Base-by-base conservation (phyloP, 2,888 invertebrate genomes). In the Archips crataeganus region DNA sequence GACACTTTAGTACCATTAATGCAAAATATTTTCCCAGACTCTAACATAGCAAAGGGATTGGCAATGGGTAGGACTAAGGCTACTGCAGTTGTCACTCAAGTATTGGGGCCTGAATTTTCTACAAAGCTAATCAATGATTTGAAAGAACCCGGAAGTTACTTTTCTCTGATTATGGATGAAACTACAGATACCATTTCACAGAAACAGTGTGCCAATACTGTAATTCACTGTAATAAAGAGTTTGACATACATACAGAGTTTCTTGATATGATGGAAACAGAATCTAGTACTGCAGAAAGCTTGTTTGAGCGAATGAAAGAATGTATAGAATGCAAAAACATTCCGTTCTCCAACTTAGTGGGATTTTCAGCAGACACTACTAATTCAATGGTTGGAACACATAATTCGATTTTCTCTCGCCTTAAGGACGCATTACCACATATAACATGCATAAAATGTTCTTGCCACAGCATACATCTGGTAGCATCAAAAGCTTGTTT, bases 301-400 rank as follows among this genome's bases (percentile, higher is more conserved):
- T 36, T 68, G 11, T 68, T 68, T 60, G 47, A 3, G 13, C 6
- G 36, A 13, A n/a, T 69, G n/a, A 69, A 69, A 23, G 9, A 61
- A 49, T 23, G 49, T 34, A 15, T 59, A 13, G 70, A 64, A 57
- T 34, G 34, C n/a, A 70, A 64, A 13, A 57, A 64, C 4, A 70
- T 70, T 45, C 63, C 63, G 1, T 36, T 59, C 42, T 0, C 39
- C n/a, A 66, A 71, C 9, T 61, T 66, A 3, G 59, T 51, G 9
- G 66, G 66, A 71, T 64, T 64, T 47, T 64, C 64, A 23, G 39
- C 70, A 11, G 64, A 70, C 45, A 64, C 64, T 10, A 70, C 70
- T 13, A 70, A 64, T 57, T 45, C 70, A 9, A 64, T 62, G 61
- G 69, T 62, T 13, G 69, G 61, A 11, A 8, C n/a, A 61, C 69